Conservation (phyloP, 2,113 vertebrate genomes). For the Procavia capensis region DNA sequence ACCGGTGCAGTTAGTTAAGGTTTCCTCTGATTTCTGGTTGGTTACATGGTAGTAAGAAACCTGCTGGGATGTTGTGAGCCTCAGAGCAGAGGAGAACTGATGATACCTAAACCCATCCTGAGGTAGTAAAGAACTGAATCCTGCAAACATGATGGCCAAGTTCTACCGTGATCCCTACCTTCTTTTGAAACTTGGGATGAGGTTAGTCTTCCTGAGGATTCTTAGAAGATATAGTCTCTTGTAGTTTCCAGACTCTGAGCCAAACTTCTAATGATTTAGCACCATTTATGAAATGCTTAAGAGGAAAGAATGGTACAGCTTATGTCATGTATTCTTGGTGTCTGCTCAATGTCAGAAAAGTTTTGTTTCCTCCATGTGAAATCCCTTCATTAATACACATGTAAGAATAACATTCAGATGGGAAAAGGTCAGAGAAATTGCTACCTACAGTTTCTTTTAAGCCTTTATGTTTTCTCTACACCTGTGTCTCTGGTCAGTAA, state of each 20-base stretch:
- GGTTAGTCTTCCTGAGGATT: background rate
- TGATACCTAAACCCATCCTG: too few species aligned
- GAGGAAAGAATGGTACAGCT: background rate
- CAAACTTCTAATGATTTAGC: background rate
- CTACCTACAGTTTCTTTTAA: constrained; percentile 18
- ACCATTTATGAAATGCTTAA: constrained; percentile 2
- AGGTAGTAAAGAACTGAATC: background rate
- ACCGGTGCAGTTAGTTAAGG: background rate
- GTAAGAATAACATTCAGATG: background rate
- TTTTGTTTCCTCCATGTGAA: background rate
- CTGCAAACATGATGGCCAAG: background rate
- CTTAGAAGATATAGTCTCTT: background rate
- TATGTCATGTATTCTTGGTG: background rate
- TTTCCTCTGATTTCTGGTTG: background rate
- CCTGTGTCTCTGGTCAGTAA: background rate
- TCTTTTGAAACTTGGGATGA: background rate
- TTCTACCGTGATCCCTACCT: background rate
- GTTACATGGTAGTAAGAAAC: background rate
- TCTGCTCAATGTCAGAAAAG: background rate
- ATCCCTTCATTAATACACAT: background rate
- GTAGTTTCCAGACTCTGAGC: background rate
- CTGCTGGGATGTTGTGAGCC: background rate
- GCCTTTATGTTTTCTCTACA: background rate
- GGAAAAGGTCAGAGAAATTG: constrained; percentile 29
- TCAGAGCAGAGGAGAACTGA: background rate